Conservation (phyloP, 2,888 invertebrate species). For the Drosophila incognita region DNA sequence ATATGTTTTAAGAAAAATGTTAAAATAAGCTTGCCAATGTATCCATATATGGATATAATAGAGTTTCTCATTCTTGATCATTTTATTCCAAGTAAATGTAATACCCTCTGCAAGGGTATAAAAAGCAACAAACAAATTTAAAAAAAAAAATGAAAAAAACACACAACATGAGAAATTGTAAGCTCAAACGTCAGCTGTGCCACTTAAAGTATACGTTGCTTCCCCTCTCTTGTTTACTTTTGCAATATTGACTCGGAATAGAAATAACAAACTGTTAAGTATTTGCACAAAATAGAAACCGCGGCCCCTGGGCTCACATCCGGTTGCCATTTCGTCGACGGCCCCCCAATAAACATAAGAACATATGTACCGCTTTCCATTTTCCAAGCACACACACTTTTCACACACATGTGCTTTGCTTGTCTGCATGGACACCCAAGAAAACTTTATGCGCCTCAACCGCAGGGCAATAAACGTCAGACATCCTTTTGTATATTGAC, state of each 20-base stretch:
- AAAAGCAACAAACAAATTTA: neutral
- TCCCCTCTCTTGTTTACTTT: constrained; percentile 58
- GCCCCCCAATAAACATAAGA: constrained; percentile 13
- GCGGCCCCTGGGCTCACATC: constrained; percentile 8
- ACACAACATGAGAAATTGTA: constrained; percentile 69
- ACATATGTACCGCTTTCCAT: constrained; percentile 53
- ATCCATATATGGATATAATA: neutral
- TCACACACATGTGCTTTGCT: constrained; percentile 32
- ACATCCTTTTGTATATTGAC: constrained; percentile 76
- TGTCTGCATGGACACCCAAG: constrained; percentile 33
- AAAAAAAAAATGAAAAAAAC: neutral
- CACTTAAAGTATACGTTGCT: constrained; percentile 57
- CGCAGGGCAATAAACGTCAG: constrained; percentile 76
- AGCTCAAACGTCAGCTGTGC: constrained; percentile 73
- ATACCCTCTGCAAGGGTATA: neutral
- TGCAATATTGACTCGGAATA: constrained; percentile 73
- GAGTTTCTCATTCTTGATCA: neutral
- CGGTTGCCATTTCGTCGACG: constrained; percentile 12
- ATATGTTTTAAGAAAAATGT: neutral
- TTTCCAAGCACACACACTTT: constrained; percentile 36
- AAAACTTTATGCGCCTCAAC: constrained; percentile 57
- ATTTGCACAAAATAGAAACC: constrained; percentile 66
- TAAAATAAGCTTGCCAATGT: neutral
- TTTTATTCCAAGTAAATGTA: neutral
- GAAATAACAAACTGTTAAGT: constrained; percentile 56